Evolutionary conservation across 2,113 vertebrate species (phyloP).

Genomic region (Pao palembangensis): DNA sequence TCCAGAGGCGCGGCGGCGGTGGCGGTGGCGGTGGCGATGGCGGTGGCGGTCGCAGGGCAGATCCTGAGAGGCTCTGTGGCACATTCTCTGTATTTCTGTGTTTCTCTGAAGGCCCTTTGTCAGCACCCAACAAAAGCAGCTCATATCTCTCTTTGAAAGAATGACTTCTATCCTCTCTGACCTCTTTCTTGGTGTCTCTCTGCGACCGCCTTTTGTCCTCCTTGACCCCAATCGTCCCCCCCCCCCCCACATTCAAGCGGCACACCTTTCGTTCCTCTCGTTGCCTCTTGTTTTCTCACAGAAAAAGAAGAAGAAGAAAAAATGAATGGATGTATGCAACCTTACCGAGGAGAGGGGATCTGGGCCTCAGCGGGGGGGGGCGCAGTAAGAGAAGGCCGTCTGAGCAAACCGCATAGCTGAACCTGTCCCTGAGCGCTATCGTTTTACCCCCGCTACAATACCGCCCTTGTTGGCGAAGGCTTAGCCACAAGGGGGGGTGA

Average conservation of each 20-base stretch:
- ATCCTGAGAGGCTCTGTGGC: background rate
- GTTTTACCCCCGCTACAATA: slow-evolving; percentile 71
- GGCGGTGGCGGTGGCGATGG: no score
- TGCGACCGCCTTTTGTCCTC: slow-evolving; percentile 35
- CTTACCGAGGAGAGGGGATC: slow-evolving; percentile 45
- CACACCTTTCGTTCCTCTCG: slow-evolving; percentile 28
- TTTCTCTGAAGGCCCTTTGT: background rate
- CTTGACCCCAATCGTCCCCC: slow-evolving; percentile 10
- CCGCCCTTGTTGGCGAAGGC: slow-evolving; percentile 65
- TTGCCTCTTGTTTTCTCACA: slow-evolving; percentile 24
- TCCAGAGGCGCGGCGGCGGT: no score
- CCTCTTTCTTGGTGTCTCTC: slow-evolving; percentile 4
- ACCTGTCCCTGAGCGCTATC: slow-evolving; percentile 65
- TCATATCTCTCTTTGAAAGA: slow-evolving; percentile 20
- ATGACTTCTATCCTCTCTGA: slow-evolving; percentile 21
- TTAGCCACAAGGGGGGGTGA: slow-evolving; percentile 21
- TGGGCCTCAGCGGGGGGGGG: slow-evolving; percentile 5
- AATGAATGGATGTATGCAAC: slow-evolving; percentile 50
- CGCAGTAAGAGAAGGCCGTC: slow-evolving; percentile 49
- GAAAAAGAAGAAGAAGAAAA: slow-evolving; percentile 31
- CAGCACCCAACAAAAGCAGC: slow-evolving; percentile 3
- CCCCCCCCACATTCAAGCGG: slow-evolving; percentile 16
- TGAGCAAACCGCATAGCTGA: slow-evolving; percentile 68
- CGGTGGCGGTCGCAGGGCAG: no score
- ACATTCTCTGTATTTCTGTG: background rate